Percentiles rank a stretch among this genome's conserved stretches.
These are phyloP conservation scores for Leptobrachium ailaonicum DNA, from an alignment of 2,113 vertebrate genomes.

Conservation along the genomic window DNA sequence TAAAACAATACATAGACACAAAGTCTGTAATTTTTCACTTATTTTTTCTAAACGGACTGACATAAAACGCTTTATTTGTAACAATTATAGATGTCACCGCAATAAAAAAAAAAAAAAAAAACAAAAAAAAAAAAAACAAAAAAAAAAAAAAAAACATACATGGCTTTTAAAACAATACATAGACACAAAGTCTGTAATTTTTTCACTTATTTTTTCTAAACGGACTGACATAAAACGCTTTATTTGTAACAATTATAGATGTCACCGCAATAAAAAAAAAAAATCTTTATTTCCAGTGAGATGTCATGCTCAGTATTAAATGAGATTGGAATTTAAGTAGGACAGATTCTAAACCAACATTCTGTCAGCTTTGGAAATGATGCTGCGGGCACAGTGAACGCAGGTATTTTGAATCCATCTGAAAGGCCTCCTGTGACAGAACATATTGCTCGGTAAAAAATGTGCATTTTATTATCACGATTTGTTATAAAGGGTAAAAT, in stretches of 20 bases:
- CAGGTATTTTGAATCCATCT: constrained; percentile 30
- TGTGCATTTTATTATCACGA: constrained; percentile 34
- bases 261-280: constrained; percentile 8
- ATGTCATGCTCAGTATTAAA: constrained; percentile 21
- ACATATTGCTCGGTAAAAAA: constrained; percentile 41
- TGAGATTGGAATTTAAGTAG: constrained; percentile 33
- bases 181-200: no score
- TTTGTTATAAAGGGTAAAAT: constrained; percentile 13
- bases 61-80: constrained; percentile 28
- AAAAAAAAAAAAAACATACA: neutral
- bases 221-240: constrained; percentile 17
- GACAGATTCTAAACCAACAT: constrained; percentile 40
- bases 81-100: constrained; percentile 33
- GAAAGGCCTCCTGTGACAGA: constrained; percentile 18
- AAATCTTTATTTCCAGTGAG: constrained; percentile 23
- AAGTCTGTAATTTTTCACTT: no score
- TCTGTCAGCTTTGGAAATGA: constrained; percentile 32
- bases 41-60: neutral
- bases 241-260: constrained; percentile 31
- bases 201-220: neutral
- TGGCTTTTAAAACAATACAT: no score
- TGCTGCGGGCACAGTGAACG: constrained; percentile 41
- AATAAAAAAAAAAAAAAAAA: constrained; percentile 6
- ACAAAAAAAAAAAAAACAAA: neutral
- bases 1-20: no score